Base-by-base conservation (phyloP, 2,888 invertebrate species). In the Dicyrtoma fusca region DNA sequence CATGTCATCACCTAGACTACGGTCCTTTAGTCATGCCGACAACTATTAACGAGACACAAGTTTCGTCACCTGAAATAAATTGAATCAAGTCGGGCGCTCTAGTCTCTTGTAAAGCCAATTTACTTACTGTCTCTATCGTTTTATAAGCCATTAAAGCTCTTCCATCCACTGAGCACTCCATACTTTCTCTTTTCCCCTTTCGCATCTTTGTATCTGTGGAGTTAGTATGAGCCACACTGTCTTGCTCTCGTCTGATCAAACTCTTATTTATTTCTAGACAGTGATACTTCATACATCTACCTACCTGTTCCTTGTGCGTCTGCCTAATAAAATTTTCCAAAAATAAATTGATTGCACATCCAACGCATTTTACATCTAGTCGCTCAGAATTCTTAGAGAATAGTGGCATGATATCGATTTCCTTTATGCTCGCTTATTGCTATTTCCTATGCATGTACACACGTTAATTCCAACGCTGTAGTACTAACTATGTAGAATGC, bases 1-100 rank as follows among this genome's bases (percentile, higher is more conserved):
- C 77, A 74, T 77, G 77, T 66, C 77, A 77, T 77, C 72, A 73
- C 74, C 77, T 76, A 74, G 75, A 74, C 75, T 73, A 74, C 74
- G 63, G 57, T 17, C 19, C 62, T 26, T 69, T 26, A 66, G 66
- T 53, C 53, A 51, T 34, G 66, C 66, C 42, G 66, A 66, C 66
- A 66, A 66, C 66, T 66, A 66, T 66, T 66, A 66, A 66, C 66
- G 53, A 66, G 66, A 66, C 66, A 53, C 49, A 66, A 66, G 66
- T 66, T 66, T 66, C 42, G 66, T 53, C 66, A 66, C 66, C 66
- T 66, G 66, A 53, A 66, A 51, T 66, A 66, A 66, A 66, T 66
- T 66, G 66, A 66, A 66, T 66, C 66, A 66, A 66, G 53, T 66
- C 53, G n/a, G 42, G 53, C 66, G 34, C 42, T 55, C 66, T 17